Evolutionary conservation across 2,888 invertebrate genomes (phyloP).

Genomic region (Ganaspis brasiliensis): DNA sequence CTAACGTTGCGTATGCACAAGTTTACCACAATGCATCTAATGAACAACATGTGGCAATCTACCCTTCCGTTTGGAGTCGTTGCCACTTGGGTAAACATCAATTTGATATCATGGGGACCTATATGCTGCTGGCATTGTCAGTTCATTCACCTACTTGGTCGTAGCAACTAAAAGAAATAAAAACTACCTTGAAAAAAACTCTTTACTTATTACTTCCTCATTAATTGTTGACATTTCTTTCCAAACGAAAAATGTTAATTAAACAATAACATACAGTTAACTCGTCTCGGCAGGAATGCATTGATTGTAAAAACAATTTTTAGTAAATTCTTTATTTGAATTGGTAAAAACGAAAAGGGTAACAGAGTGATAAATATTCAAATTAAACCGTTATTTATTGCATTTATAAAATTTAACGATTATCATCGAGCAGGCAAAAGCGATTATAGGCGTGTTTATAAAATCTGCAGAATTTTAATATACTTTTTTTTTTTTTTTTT

Average conservation of each 20-base stretch:
- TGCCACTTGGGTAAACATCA: conserved; percentile 54
- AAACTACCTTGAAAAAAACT: neutral
- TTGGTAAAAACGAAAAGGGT: no score
- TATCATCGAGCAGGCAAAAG: no score
- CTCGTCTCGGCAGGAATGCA: no score
- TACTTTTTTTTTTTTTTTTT: neutral
- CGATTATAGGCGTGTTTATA: no score
- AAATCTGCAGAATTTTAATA: conserved; percentile 22
- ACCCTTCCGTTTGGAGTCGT: conserved; percentile 49
- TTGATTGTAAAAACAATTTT: no score
- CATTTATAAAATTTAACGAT: no score
- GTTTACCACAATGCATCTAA: conserved; percentile 46
- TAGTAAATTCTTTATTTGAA: no score
- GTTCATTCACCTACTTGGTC: conserved; percentile 40
- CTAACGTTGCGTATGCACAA: conserved; percentile 31
- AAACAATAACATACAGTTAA: no score
- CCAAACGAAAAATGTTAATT: no score
- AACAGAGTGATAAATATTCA: no score
- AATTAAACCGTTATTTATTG: no score
- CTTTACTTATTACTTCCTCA: no score
- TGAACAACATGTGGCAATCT: conserved; percentile 46
- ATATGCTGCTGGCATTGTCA: conserved; percentile 44
- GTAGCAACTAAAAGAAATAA: conserved; percentile 6
- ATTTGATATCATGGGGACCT: conserved; percentile 46
- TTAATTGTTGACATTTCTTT: neutral